Conservation (phyloP, 1,140 invertebrate genomes). For the Cardiocondyla obscurior region DNA sequence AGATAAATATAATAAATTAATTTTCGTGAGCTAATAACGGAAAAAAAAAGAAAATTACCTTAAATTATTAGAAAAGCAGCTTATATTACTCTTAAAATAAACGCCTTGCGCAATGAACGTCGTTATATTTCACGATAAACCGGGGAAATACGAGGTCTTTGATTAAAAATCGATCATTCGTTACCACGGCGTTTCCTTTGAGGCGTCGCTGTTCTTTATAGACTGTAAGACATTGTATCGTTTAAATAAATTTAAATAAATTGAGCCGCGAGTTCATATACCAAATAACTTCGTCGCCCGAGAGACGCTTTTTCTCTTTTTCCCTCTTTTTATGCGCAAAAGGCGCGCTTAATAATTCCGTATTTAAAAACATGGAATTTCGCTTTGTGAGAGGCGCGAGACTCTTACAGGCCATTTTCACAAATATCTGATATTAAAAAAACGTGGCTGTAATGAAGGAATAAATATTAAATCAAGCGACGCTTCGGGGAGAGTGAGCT, state of each 20-base stretch:
- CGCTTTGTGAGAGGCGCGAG: constrained; percentile 28
- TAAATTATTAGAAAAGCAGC: neutral
- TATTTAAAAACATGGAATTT: constrained; percentile 57
- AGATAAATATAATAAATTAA: neutral
- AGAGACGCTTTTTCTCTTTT: neutral
- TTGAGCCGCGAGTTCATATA: constrained; percentile 1
- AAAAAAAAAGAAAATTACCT: neutral
- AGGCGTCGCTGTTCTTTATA: constrained; percentile 10
- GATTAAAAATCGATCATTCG: constrained; percentile 46
- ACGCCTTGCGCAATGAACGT: neutral
- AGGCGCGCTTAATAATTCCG: constrained; percentile 37
- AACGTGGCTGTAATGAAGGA: constrained; percentile 6
- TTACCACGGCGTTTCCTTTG: constrained; percentile 20
- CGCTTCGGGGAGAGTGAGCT: neutral
- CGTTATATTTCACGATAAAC: constrained; percentile 6
- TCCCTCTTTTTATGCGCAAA: neutral
- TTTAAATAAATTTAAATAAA: constrained; percentile 57
- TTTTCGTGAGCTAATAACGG: neutral
- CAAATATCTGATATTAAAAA: constrained; percentile 34
- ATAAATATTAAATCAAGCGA: constrained; percentile 55
- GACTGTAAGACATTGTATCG: constrained; percentile 29
- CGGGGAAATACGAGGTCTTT: neutral
- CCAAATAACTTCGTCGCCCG: constrained; percentile 24
- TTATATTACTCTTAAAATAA: neutral
- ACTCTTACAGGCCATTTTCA: constrained; percentile 27